These are phyloP conservation scores for Amblyteles armatorius DNA, from an alignment of 2,888 invertebrate species.

Conservation along the genomic window DNA sequence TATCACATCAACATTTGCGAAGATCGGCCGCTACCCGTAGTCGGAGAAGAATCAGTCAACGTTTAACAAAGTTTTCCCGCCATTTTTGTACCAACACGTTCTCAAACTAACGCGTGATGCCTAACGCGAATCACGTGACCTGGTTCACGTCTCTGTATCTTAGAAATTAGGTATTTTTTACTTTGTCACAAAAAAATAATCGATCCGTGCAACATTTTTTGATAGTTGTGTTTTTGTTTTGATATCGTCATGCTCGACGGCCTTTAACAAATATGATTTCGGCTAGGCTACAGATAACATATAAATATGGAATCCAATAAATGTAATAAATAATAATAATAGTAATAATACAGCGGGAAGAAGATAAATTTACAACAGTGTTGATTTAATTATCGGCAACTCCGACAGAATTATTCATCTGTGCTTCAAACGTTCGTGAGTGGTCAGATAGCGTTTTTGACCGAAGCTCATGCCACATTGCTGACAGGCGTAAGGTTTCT, in stretches of 20 bases:
- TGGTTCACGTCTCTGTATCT: background rate
- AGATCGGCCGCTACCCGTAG: conserved; percentile 9
- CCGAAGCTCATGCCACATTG: conserved; percentile 85
- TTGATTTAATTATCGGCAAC: background rate
- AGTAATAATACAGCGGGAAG: background rate
- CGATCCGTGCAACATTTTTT: background rate
- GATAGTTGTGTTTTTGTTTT: background rate
- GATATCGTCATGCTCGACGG: background rate
- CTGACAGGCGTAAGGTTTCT: conserved; percentile 84
- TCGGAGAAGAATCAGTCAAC: background rate
- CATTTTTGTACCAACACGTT: background rate
- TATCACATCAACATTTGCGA: conserved; percentile 48
- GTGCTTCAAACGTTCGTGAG: conserved; percentile 81
- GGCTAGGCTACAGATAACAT: background rate
- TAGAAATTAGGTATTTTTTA: background rate
- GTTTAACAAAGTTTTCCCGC: background rate
- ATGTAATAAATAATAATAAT: background rate
- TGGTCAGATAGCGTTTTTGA: conserved; percentile 86
- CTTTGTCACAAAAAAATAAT: background rate
- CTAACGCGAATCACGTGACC: background rate
- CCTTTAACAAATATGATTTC: background rate
- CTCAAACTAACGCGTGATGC: background rate
- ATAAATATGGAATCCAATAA: background rate
- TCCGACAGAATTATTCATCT: conserved; percentile 39
- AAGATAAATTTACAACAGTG: conserved; percentile 4